phyloP scores from a whole-genome alignment of 2,888 invertebrate species.

The Cantharis lateralis region DNA sequence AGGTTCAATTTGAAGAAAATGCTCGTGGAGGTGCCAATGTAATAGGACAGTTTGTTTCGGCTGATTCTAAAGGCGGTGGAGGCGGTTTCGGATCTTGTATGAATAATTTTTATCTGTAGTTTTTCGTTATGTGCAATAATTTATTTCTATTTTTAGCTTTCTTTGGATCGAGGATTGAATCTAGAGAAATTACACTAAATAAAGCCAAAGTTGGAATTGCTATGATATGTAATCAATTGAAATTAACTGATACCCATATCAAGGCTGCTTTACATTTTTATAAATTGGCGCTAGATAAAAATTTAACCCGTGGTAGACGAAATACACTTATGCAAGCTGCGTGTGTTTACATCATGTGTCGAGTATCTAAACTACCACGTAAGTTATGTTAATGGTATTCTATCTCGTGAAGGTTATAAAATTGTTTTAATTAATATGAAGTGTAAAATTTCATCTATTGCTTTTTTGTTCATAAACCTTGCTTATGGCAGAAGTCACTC shows the following conservation, averaged over 20 bases:
- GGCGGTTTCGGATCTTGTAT: constrained; percentile 78
- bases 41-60: constrained; percentile 91
- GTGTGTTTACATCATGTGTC: constrained; percentile 96
- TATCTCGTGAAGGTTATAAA: too few species aligned
- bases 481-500: too few species aligned
- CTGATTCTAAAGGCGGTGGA: constrained; percentile 84
- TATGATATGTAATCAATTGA: constrained; percentile 82
- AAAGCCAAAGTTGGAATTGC: constrained; percentile 88
- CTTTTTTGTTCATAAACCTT: too few species aligned
- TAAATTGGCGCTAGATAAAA: constrained; percentile 83
- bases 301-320: constrained; percentile 89
- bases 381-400: constrained; percentile 44
- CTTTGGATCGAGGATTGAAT: constrained; percentile 83
- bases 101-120: constrained; percentile 22
- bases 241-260: constrained; percentile 87
- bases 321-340: constrained; percentile 92
- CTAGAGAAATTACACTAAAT: constrained; percentile 87
- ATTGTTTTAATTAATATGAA: too few species aligned
- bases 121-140: neutral
- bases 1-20: constrained; percentile 94
- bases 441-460: too few species aligned
- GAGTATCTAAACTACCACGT: constrained; percentile 94
- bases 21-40: constrained; percentile 85
- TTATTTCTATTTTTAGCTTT: constrained; percentile 64
- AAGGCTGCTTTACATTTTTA: constrained; percentile 94